Conservation (phyloP, 2,888 invertebrate genomes). For the Phortica okadai region DNA sequence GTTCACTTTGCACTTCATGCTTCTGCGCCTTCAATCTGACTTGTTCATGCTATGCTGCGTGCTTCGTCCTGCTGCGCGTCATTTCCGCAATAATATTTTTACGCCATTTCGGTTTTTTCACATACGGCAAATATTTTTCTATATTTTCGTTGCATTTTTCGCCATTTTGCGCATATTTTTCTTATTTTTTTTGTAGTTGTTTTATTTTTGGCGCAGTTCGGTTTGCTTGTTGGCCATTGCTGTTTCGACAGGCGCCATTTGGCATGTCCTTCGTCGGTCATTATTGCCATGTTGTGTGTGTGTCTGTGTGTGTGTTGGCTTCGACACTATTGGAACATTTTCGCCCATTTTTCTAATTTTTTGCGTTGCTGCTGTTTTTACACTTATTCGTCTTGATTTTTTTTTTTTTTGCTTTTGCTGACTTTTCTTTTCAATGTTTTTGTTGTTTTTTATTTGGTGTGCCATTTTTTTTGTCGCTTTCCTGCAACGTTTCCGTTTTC, state of each 20-base stretch:
- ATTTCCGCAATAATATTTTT: constrained; percentile 30
- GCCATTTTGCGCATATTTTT: constrained; percentile 19
- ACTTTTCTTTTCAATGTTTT: constrained; percentile 27
- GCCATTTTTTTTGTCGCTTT: constrained; percentile 30
- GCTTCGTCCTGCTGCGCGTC: not conserved
- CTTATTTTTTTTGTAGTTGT: constrained; percentile 42
- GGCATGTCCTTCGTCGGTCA: constrained; percentile 53
- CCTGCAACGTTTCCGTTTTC: constrained; percentile 26
- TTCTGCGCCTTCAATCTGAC: too few relatives aligned
- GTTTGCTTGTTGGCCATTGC: constrained; percentile 32
- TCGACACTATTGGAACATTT: constrained; percentile 48
- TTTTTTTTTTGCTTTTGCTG: constrained; percentile 19
- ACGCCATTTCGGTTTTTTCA: constrained; percentile 47
- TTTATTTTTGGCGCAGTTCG: constrained; percentile 69
- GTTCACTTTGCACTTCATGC: not conserved
- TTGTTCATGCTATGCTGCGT: not conserved
- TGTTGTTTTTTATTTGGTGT: constrained; percentile 14
- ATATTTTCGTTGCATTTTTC: not conserved
- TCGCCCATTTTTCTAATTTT: constrained; percentile 38
- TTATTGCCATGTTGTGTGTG: constrained; percentile 16
- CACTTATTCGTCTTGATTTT: constrained; percentile 23
- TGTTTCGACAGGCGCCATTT: constrained; percentile 54
- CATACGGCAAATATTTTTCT: not conserved
- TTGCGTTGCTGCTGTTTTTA: constrained; percentile 35
- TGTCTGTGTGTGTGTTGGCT: constrained; percentile 18